These are phyloP conservation scores for Sarcoramphus papa DNA, from an alignment of 2,797 vertebrate species.

Conservation along the genomic window DNA sequence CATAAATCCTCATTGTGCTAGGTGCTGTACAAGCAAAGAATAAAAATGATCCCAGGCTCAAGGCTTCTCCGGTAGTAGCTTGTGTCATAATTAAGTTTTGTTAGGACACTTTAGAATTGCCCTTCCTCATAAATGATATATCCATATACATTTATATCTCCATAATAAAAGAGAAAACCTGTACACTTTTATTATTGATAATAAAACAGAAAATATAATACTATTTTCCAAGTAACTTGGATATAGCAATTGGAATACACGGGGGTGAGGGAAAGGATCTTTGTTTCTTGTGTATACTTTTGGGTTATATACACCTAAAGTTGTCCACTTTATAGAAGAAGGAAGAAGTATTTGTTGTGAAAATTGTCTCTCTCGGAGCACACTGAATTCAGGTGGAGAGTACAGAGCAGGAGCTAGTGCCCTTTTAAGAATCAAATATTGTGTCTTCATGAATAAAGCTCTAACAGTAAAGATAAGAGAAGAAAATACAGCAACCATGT, in stretches of 20 bases:
- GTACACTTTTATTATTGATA: constrained; percentile 43
- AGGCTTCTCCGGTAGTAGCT: constrained; percentile 11
- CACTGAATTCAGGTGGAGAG: constrained; percentile 52
- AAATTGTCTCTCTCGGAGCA: constrained; percentile 36
- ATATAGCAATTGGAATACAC: neutral
- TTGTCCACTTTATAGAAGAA: neutral
- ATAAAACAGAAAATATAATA: constrained; percentile 30
- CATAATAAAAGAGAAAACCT: constrained; percentile 32
- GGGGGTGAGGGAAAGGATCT: neutral
- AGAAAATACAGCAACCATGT: constrained; percentile 58
- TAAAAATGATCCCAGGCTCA: constrained; percentile 38
- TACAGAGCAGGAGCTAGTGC: constrained; percentile 51
- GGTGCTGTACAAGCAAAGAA: constrained; percentile 53
- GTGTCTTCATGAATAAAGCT: constrained; percentile 60
- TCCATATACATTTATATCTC: constrained; percentile 34
- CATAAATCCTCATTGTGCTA: constrained; percentile 47
- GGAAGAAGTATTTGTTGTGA: constrained; percentile 34
- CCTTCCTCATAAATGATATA: constrained; percentile 25
- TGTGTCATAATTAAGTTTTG: constrained; percentile 42
- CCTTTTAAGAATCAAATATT: constrained; percentile 65
- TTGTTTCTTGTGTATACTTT: neutral
- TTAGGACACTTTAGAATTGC: constrained; percentile 36
- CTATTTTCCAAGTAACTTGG: constrained; percentile 1
- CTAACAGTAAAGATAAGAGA: constrained; percentile 66
- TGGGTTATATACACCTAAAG: neutral